Percentiles rank a stretch among this genome's conserved stretches.
These are phyloP conservation scores for Amia ocellicauda DNA, from an alignment of 2,113 vertebrate species.

Conservation along the genomic window DNA sequence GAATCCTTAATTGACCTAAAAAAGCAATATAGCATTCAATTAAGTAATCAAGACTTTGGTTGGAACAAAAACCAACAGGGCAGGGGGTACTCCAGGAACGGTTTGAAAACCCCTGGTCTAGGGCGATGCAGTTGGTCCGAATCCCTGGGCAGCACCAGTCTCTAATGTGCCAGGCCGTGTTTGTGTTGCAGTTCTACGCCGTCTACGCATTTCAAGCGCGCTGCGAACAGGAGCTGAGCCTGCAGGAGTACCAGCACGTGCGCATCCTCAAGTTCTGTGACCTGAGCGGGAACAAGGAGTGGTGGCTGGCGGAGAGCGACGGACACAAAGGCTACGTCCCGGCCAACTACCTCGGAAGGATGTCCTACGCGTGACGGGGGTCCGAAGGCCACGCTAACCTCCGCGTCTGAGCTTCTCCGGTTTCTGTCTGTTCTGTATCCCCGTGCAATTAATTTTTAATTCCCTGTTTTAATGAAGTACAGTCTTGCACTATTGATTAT, in stretches of 20 bases:
- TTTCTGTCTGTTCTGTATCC: neutral
- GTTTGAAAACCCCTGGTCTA: too few species aligned
- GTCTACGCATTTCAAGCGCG: conserved; percentile 91
- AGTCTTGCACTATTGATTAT: conserved; percentile 20
- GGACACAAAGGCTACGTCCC: conserved; percentile 91
- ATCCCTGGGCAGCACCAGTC: too few species aligned
- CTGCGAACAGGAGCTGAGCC: conserved; percentile 85
- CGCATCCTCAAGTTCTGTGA: conserved; percentile 85
- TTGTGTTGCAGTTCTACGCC: conserved; percentile 82
- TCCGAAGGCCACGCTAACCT: neutral
- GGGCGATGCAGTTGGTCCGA: too few species aligned
- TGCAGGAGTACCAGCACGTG: conserved; percentile 87
- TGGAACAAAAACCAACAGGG: too few species aligned
- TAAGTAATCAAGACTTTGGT: too few species aligned
- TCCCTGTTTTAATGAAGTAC: conserved; percentile 8
- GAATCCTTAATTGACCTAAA: too few species aligned
- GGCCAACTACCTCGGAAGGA: conserved; percentile 92
- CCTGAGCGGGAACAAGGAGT: conserved; percentile 89
- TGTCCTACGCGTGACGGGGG: conserved; percentile 82
- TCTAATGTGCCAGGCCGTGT: neutral
- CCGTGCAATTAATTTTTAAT: neutral
- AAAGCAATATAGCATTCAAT: too few species aligned
- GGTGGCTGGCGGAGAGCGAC: conserved; percentile 92
- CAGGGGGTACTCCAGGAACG: too few species aligned
- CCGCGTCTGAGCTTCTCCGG: too few species aligned